Base-by-base conservation (phyloP, 2,888 invertebrate species). In the Parnassius mnemosyne region DNA sequence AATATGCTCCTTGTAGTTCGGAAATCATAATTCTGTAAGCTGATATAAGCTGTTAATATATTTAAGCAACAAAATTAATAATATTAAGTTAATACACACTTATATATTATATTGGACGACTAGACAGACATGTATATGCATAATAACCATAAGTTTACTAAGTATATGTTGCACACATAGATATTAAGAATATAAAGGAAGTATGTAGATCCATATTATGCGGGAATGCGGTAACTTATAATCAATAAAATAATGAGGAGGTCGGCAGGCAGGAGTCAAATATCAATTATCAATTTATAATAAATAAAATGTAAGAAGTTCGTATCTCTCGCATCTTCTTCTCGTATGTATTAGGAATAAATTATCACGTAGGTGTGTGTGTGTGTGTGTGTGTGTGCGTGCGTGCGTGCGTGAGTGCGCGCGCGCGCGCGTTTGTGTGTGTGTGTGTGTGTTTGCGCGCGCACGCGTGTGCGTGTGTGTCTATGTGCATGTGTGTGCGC, bases 1-100 rank as follows among this genome's bases (percentile, higher is more conserved):
- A 42, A 25, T 53, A 52, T 53, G 3, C 46, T 25, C n/a, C 42
- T 13, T 53, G 41, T 61, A 61, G 52, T 47, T 53, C 53, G 9
- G 47, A 52, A 52, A 11, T 52, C 42, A 57, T n/a, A 53, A 50
- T 55, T 43, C 55, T 41, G 49, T 41, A 52, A 46, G 57, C 42
- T 51, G 46, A 12, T 57, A 46, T 25, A 57, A 57, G 53, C 57
- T 49, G 53, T 20, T 53, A 16, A 57, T 53, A 63, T 51, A 51
- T 58, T 57, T 51, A 62, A 50, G 56, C 56, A 50, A 62, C 62
- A 57, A 66, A 60, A 64, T 62, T 60, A 9, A 63, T 63, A 53
- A 57, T 57, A 59, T n/a, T 43, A 42, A 57, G 64, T 43, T 42
- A 60, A 61, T 63, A 47, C 49, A 64, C 54, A 66, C 63, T 59